phyloP scores from a whole-genome alignment of 2,888 invertebrate genomes.

The Ennomos fuscantarius region DNA sequence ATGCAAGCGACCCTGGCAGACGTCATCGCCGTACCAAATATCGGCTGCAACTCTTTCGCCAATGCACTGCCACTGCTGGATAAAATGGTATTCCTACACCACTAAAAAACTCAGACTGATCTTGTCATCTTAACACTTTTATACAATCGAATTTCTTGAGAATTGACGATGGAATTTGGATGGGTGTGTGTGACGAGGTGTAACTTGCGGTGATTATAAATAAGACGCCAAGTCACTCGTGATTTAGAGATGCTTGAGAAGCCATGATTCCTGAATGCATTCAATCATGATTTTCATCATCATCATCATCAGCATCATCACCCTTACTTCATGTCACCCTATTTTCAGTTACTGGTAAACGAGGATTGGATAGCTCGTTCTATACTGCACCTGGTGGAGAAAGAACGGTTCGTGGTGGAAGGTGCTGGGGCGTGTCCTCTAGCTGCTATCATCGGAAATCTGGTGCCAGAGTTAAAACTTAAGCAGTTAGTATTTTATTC shows the following conservation, averaged over 20 bases:
- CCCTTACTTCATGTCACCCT: too few relatives aligned
- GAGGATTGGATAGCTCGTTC: conserved; percentile 93
- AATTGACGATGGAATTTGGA: too few relatives aligned
- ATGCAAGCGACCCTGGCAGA: conserved; percentile 91
- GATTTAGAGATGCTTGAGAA: too few relatives aligned
- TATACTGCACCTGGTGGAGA: conserved; percentile 90
- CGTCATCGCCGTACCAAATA: conserved; percentile 92
- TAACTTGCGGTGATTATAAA: too few relatives aligned
- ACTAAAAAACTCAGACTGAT: too few relatives aligned
- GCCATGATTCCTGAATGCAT: too few relatives aligned
- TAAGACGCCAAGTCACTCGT: too few relatives aligned
- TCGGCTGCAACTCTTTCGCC: conserved; percentile 92
- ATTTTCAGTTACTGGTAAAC: conserved; percentile 87
- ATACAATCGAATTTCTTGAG: too few relatives aligned
- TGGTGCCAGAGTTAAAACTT: conserved; percentile 91
- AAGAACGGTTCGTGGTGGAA: conserved; percentile 94
- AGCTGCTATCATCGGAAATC: conserved; percentile 92
- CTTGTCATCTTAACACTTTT: too few relatives aligned
- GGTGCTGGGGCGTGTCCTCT: conserved; percentile 95
- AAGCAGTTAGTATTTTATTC: conserved; percentile 84
- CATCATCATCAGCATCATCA: too few relatives aligned
- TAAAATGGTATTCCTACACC: conserved; percentile 86
- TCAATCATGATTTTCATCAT: too few relatives aligned
- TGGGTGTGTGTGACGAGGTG: too few relatives aligned
- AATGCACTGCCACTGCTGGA: conserved; percentile 90